Base-by-base conservation (phyloP, 2,797 vertebrate species). In the Acipenser oxyrinchus region DNA sequence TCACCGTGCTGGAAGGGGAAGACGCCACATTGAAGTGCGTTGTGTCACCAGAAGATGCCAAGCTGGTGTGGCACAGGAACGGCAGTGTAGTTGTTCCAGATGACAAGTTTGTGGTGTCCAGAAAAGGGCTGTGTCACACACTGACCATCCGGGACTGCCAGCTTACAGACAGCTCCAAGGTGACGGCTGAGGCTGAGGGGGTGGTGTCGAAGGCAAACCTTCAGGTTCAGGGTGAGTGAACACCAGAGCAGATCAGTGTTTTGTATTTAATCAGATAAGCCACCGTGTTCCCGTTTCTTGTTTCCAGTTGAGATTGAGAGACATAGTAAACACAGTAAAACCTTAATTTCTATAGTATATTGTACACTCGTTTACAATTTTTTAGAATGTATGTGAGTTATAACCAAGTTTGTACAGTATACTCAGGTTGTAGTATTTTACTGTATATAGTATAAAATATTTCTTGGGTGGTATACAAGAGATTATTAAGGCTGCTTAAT, bases 1-100 rank as follows among this genome's bases (percentile, higher is more conserved):
- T 95, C 69, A 95, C 89, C 0, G 89, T 98, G 70, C 82, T 93
- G 12, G 97, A 99, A 72, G 95, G 93, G 0, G 96, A 99, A 11
- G 88, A 93, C 0, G 93, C 93, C 2, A 87, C 82, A 0, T 97
- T 97, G 77, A 95, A 94, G 74, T 98, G 93, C 37, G 87, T 99
- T 68, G 90, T 98, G 62, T 94, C 93, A 10, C 95, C 97, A 0
- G 90, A 93, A 62, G 92, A 99, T 0, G 88, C 88, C 0, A 69
- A 74, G 0, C 65, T 99, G 81, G 81, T 77, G 60, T 99, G 96
- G 96, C 78, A 84, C 70, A 78, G 88, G 53, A 91, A 92, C 0
- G 92, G 89, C 68, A 77, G 82, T 48, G 69, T 72, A 0, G 74
- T 90, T 2, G 74, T 79, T 13, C 78, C 83, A 1, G 78, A 80